Percentiles rank a stretch among this genome's conserved stretches.
Conservation (phyloP, 2,113 vertebrate species). For the Paratilapia polleni region DNA sequence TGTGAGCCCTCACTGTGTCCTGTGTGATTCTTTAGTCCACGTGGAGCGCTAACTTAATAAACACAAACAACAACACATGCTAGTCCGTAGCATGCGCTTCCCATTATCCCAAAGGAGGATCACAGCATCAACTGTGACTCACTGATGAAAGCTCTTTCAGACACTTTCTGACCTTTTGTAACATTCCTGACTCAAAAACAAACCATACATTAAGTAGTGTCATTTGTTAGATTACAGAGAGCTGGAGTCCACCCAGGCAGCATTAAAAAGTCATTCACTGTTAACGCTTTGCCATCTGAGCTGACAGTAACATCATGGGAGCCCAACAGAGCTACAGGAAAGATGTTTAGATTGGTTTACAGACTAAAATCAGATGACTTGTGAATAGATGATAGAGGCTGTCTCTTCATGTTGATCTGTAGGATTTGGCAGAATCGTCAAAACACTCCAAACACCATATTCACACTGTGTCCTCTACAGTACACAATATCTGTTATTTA, state of each 20-base stretch:
- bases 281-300: not conserved
- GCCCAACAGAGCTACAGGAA: not conserved
- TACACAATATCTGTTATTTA: no score
- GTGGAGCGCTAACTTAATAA: constrained; percentile 52
- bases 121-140: not conserved
- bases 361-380: not conserved
- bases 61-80: constrained; percentile 22
- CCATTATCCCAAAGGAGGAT: constrained; percentile 36
- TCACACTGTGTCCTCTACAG: not conserved
- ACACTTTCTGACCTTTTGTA: not conserved
- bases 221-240: not conserved
- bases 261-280: not conserved
- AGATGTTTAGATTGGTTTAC: constrained; percentile 1
- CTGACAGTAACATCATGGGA: not conserved
- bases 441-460: not conserved
- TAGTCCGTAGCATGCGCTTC: constrained; percentile 54
- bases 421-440: not conserved
- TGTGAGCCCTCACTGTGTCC: not conserved
- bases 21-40: constrained; percentile 10
- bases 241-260: not conserved
- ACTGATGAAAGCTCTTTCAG: not conserved
- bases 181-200: not conserved
- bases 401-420: not conserved
- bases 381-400: not conserved
- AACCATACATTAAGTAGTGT: not conserved